Percentiles rank a stretch among this genome's conserved stretches.
Evolutionary conservation across 2,888 invertebrate genomes (phyloP).

Genomic region (Meghimatium bilineatum): DNA sequence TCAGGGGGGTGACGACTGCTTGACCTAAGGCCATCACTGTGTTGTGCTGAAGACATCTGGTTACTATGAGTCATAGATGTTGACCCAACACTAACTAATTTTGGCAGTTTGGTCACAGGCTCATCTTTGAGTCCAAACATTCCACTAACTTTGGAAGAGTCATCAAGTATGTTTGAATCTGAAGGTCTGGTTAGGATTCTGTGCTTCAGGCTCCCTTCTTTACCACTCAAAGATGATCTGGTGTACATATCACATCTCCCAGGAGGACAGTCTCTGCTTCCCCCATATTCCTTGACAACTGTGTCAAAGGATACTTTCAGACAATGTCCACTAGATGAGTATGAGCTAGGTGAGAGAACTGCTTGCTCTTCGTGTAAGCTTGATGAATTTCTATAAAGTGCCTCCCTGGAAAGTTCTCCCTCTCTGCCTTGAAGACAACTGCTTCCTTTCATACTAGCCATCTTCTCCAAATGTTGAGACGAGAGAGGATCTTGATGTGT

Average conservation of each 20-base stretch:
- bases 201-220: slow-evolving; percentile 83
- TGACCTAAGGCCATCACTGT: neutral
- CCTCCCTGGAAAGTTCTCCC: neutral
- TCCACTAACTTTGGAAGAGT: slow-evolving; percentile 29
- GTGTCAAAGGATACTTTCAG: slow-evolving; percentile 47
- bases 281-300: slow-evolving; percentile 48
- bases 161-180: slow-evolving; percentile 51
- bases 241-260: slow-evolving; percentile 30
- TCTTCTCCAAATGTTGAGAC: slow-evolving; percentile 37
- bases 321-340: slow-evolving; percentile 19
- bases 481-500: neutral
- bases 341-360: slow-evolving; percentile 50
- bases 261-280: slow-evolving; percentile 33
- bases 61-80: neutral
- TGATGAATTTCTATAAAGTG: neutral
- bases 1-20: neutral
- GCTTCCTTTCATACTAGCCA: slow-evolving; percentile 26
- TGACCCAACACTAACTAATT: slow-evolving; percentile 5
- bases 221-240: slow-evolving; percentile 76
- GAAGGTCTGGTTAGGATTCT: slow-evolving; percentile 81
- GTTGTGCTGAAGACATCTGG: neutral
- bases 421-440: neutral
- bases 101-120: slow-evolving; percentile 29
- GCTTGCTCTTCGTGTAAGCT: slow-evolving; percentile 52
- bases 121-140: slow-evolving; percentile 35